phyloP scores from a whole-genome alignment of 2,113 vertebrate species.

The Prionailurus bengalensis region DNA sequence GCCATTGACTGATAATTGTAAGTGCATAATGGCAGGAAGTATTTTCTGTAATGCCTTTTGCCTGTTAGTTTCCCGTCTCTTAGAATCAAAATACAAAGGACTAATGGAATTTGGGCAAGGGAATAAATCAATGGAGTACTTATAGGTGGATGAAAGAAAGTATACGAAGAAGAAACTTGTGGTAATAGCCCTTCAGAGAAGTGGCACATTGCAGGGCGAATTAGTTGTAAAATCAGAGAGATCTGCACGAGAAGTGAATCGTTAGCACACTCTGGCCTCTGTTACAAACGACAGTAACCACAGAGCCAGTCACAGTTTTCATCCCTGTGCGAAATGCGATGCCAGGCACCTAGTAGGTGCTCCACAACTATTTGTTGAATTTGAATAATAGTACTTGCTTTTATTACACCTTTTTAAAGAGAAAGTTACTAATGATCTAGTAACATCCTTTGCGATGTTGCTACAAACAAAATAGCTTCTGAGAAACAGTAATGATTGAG shows the following conservation, averaged over 20 bases:
- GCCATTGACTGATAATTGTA: constrained; percentile 26
- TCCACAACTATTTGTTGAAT: neutral
- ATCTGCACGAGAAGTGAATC: neutral
- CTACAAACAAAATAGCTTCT: constrained; percentile 23
- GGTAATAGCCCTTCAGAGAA: constrained; percentile 22
- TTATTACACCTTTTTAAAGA: constrained; percentile 23
- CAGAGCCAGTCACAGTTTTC: neutral
- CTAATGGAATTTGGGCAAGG: constrained; percentile 66
- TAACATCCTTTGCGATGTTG: neutral
- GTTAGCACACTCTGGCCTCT: neutral
- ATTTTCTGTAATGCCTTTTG: constrained; percentile 39
- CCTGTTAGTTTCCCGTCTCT: constrained; percentile 37
- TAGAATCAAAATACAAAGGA: constrained; percentile 65
- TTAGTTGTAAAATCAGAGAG: neutral
- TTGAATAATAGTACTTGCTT: neutral
- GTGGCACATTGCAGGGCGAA: neutral
- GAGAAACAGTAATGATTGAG: neutral
- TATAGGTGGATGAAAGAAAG: constrained; percentile 20
- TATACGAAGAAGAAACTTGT: neutral
- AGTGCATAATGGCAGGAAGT: constrained; percentile 25
- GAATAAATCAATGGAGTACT: constrained; percentile 63
- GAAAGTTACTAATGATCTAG: neutral
- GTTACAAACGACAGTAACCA: neutral
- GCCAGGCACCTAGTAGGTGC: neutral
- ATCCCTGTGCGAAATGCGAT: neutral